Base-by-base conservation (phyloP, 2,113 vertebrate genomes). In the Junco hyemalis region DNA sequence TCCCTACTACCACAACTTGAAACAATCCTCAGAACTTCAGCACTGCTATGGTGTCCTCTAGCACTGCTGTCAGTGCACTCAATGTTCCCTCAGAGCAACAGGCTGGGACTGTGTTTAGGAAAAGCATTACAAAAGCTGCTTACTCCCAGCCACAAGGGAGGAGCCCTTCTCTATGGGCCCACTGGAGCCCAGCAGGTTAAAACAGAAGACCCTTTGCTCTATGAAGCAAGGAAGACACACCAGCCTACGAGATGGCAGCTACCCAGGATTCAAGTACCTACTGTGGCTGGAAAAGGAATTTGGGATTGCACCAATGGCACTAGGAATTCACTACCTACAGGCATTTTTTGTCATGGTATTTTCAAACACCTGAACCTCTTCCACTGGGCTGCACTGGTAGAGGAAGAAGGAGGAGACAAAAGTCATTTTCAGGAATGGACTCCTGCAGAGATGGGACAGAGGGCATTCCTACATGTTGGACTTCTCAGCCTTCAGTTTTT, bases 401-500 rank as follows among this genome's bases (percentile, higher is more conserved):
- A 85, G 35, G 81, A 84, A 59, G 66, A 60, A 89, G 45, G 38
- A 86, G 15, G 26, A 61, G 64, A 79, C 5, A 22, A 33, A 53
- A 47, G 47, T 56, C 9, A 77, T 81, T 81, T 88, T 88, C 29
- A 66, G 38, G 63, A 94, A 71, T 3, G 29, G 44, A 80, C 25
- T 86, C 42, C 56, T 72, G 24, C 64, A 91, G 89, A 91, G 71
- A 36, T 56, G n/a, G 18, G 45, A 42, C 50, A 88, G 80, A 86
- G 68, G 64, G 47, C 61, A 54, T 82, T 89, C 63, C 81, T 54
- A 61, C n/a, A 70, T 0, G 0, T 9, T 65, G 57, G 68, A 81
- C 45, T 85, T 74, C 42, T 86, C 69, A 93, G 91, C 78, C 66
- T 95, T 92, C 82, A 71, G 92, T 9, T 11, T 64, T 81, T n/a